Evolutionary conservation across 1,140 invertebrate genomes (phyloP).

Genomic region (Drosophila nigromelanica): DNA sequence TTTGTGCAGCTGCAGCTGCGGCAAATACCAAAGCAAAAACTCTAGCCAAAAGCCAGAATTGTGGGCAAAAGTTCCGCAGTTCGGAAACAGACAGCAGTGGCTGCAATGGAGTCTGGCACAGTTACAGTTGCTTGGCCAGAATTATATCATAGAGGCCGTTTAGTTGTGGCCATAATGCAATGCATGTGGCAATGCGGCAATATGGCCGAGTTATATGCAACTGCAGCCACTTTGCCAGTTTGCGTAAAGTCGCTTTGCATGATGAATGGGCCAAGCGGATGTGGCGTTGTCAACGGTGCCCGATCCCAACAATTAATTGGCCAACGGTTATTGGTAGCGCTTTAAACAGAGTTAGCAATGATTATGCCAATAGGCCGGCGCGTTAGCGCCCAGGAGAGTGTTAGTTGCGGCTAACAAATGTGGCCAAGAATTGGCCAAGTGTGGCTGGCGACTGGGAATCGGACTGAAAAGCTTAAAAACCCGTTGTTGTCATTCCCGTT

Average conservation of each 20-base stretch:
- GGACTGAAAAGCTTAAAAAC: constrained; percentile 24
- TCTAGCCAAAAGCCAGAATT: constrained; percentile 27
- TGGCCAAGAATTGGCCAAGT: not conserved
- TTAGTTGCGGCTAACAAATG: not conserved
- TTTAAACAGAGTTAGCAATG: constrained; percentile 35
- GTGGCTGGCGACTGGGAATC: not conserved
- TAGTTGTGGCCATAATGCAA: constrained; percentile 26
- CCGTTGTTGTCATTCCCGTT: constrained; percentile 69
- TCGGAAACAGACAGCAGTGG: constrained; percentile 20
- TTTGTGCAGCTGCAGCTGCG: constrained; percentile 31
- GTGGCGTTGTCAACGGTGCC: constrained; percentile 56
- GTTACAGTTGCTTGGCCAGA: constrained; percentile 57
- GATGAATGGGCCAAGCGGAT: constrained; percentile 55
- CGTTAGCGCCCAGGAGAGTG: constrained; percentile 41
- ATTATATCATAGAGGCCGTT: constrained; percentile 67
- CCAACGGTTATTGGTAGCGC: constrained; percentile 71
- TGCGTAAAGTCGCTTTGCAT: constrained; percentile 39
- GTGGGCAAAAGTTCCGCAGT: constrained; percentile 25
- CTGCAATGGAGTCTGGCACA: constrained; percentile 32
- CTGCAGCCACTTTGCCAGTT: constrained; percentile 24
- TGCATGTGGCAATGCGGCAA: constrained; percentile 35
- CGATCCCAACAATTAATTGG: constrained; percentile 61
- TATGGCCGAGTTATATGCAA: constrained; percentile 1
- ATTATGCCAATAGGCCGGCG: constrained; percentile 63
- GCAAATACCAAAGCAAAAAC: constrained; percentile 23